phyloP scores from a whole-genome alignment of 2,888 invertebrate genomes.

The Lasioglossum oenotherae region DNA sequence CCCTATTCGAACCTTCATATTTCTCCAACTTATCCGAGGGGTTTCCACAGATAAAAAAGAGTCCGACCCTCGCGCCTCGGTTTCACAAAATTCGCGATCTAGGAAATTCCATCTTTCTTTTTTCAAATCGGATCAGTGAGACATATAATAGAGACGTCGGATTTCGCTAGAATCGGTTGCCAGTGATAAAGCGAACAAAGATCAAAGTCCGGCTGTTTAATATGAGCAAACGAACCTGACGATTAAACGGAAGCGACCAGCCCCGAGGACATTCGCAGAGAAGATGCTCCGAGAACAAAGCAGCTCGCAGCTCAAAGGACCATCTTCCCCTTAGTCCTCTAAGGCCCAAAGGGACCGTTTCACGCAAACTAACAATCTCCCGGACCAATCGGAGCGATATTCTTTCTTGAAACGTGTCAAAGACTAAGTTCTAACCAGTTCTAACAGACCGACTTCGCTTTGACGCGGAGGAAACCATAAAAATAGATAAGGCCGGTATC shows the following conservation, averaged over 20 bases:
- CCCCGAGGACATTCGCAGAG: not conserved
- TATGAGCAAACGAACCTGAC: not conserved
- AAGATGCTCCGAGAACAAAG: conserved; percentile 25
- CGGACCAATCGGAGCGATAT: not conserved
- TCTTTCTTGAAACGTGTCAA: not conserved
- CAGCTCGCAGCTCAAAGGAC: not conserved
- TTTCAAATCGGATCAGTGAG: not conserved
- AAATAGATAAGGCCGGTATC: not conserved
- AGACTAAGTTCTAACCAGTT: not conserved
- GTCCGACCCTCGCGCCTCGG: not conserved
- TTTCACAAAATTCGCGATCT: not conserved
- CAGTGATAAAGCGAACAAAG: not conserved
- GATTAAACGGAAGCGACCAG: not conserved
- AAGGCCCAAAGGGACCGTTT: not conserved
- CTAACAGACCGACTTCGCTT: not conserved
- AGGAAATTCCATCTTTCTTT: not conserved
- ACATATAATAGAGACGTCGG: not conserved
- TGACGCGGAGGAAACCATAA: not conserved
- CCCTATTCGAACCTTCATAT: not conserved
- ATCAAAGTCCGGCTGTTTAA: not conserved
- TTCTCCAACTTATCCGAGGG: not conserved
- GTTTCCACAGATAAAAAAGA: not conserved
- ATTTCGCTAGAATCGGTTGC: not conserved
- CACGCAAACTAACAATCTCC: not conserved
- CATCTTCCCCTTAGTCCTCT: not conserved